A percentile compares a stretch with the other conserved stretches of the same genome.
These are phyloP conservation scores for Drosophila rellima DNA, from an alignment of 2,888 invertebrate genomes.

Conservation along the genomic window DNA sequence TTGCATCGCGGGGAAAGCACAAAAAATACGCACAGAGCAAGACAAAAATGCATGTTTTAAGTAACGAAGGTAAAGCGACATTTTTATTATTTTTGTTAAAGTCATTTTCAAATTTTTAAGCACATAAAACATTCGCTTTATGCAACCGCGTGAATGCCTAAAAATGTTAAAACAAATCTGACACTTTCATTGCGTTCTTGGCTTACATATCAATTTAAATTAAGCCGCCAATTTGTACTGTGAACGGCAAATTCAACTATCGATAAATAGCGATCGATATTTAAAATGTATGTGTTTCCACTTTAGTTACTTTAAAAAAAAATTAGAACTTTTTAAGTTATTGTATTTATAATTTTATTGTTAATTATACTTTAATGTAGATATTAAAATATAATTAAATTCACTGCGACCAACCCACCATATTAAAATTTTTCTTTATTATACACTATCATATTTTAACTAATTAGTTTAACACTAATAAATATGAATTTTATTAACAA, in stretches of 20 bases:
- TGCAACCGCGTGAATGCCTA: background rate
- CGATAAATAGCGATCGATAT: constrained; percentile 45
- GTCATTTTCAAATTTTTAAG: background rate
- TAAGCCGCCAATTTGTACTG: constrained; percentile 21
- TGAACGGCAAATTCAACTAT: constrained; percentile 33
- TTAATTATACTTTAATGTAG: too few relatives aligned
- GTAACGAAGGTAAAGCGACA: constrained; percentile 49
- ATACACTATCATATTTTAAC: too few relatives aligned
- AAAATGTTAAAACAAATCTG: background rate
- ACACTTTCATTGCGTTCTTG: background rate
- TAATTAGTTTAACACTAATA: too few relatives aligned
- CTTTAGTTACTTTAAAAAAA: background rate
- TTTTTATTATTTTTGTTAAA: constrained; percentile 5
- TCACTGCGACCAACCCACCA: too few relatives aligned
- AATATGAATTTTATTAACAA: background rate
- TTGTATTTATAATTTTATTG: too few relatives aligned
- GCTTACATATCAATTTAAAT: constrained; percentile 6
- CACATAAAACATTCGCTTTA: constrained; percentile 4
- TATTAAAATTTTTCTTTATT: too few relatives aligned
- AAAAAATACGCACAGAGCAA: constrained; percentile 23
- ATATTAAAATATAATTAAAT: too few relatives aligned
- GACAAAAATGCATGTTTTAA: constrained; percentile 14
- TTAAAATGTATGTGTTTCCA: background rate
- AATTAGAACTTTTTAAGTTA: too few relatives aligned
- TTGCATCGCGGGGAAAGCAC: constrained; percentile 58